phyloP scores from a whole-genome alignment of 1,140 invertebrate species.

The Aphis craccivora region DNA sequence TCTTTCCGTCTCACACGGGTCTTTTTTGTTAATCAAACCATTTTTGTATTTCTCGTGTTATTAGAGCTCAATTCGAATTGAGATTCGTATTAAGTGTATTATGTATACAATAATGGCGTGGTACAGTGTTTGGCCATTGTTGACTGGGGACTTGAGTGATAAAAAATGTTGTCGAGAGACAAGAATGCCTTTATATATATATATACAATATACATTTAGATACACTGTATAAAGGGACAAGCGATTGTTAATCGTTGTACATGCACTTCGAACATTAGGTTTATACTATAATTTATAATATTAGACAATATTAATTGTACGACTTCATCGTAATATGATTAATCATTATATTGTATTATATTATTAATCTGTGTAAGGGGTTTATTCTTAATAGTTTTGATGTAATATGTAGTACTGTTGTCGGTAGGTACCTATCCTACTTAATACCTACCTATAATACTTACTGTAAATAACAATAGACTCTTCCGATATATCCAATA shows the following conservation, averaged over 20 bases:
- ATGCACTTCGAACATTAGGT: background rate
- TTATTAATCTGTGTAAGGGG: background rate
- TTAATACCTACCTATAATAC: background rate
- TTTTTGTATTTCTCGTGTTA: background rate
- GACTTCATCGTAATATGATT: constrained; percentile 6
- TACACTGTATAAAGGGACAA: background rate
- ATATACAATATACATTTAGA: background rate
- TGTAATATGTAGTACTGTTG: background rate
- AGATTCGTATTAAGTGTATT: background rate
- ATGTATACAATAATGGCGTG: background rate
- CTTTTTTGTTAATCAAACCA: background rate
- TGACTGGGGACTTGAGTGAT: background rate
- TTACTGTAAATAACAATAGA: constrained; percentile 11
- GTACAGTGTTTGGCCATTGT: background rate
- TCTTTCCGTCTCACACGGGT: background rate
- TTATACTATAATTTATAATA: constrained; percentile 16
- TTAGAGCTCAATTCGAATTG: background rate
- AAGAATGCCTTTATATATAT: background rate
- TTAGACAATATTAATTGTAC: constrained; percentile 12
- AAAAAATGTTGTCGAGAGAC: background rate
- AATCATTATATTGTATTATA: background rate
- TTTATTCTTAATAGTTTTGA: constrained; percentile 7
- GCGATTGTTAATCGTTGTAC: background rate
- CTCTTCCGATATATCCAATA: background rate
- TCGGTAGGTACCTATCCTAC: background rate